Conservation (phyloP, 2,113 vertebrate species). For the Vidua chalybeata region DNA sequence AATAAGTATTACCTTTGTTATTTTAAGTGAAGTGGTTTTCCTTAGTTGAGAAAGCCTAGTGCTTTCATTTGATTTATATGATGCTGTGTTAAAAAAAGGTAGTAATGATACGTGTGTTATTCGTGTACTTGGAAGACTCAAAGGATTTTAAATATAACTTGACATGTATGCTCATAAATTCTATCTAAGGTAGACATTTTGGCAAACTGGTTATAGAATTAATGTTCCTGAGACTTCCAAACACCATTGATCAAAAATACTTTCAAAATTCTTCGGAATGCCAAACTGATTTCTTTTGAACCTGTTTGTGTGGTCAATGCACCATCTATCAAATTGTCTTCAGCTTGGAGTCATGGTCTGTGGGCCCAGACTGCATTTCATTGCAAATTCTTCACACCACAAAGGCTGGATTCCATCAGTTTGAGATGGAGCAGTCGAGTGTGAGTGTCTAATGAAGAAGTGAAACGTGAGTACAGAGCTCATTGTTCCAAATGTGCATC, state of each 20-base stretch:
- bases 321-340: slow-evolving; percentile 54
- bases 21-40: slow-evolving; percentile 58
- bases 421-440: not conserved
- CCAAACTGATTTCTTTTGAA: slow-evolving; percentile 41
- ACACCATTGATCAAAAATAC: slow-evolving; percentile 51
- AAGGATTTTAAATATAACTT: slow-evolving; percentile 49
- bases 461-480: not conserved
- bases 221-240: slow-evolving; percentile 53
- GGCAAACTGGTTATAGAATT: slow-evolving; percentile 43
- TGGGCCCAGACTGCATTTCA: not conserved
- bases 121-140: slow-evolving; percentile 49
- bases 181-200: slow-evolving; percentile 44
- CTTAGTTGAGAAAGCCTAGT: slow-evolving; percentile 23
- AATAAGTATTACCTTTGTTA: slow-evolving; percentile 50
- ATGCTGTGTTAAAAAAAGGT: slow-evolving; percentile 41
- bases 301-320: slow-evolving; percentile 30
- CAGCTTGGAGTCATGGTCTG: not conserved
- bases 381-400: slow-evolving; percentile 9
- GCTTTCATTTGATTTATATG: slow-evolving; percentile 48
- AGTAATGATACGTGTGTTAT: slow-evolving; percentile 48
- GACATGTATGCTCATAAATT: slow-evolving; percentile 53
- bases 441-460: not conserved
- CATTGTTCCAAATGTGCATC: not conserved
- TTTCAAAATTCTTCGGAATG: slow-evolving; percentile 21
- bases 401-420: not conserved